Evolutionary conservation across 2,888 invertebrate species (phyloP), one percentile per base, ranked within the genome.

Genomic region (Sclerodermus sp.): DNA sequence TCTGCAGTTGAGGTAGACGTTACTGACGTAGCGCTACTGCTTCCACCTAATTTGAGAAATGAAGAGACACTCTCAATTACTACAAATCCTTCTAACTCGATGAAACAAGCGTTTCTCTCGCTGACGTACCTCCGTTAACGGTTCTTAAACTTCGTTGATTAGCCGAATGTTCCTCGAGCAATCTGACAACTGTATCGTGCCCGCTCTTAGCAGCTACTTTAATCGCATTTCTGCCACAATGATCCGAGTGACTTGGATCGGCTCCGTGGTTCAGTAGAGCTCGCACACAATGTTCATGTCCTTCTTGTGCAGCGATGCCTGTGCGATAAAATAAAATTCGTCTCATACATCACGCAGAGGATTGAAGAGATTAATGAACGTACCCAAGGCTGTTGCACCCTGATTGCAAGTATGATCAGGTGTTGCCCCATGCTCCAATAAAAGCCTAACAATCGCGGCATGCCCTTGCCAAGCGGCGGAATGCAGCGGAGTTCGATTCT

Each of bases 381-480:
- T 71, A 85, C 88, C 88, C 54, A 97, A 81, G 8, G 96, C 95
- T 12, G 96, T 96, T 41, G 96, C 96, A 16, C 96, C 96, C 81
- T 96, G 96, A 70, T 93, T 92, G 75, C 96, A 96, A 0, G 92
- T 90, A 64, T 95, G 94, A 79, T 94, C 88, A 14, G 93, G 90
- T 48, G 84, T 78, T 0, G 96, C 95, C 4, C 92, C 92, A 64
- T 87, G 86, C 67, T 87, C 87, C 39, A 96, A 81, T 12, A 93
- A 80, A 34, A 93, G 81, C 51, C 88, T 84, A 59, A 96, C 92
- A 36, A 93, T 93, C 42, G 86, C 85, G 34, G 88, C 85, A 69
- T 96, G 92, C 0, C 96, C 96, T 73, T 96, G 93, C 96, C 96
- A 96, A 45, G 95, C 91, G 13, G 96, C 96, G 31, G 94, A 94